Evolutionary conservation across 2,888 invertebrate genomes (phyloP).

Genomic region (Bellardia pandia): DNA sequence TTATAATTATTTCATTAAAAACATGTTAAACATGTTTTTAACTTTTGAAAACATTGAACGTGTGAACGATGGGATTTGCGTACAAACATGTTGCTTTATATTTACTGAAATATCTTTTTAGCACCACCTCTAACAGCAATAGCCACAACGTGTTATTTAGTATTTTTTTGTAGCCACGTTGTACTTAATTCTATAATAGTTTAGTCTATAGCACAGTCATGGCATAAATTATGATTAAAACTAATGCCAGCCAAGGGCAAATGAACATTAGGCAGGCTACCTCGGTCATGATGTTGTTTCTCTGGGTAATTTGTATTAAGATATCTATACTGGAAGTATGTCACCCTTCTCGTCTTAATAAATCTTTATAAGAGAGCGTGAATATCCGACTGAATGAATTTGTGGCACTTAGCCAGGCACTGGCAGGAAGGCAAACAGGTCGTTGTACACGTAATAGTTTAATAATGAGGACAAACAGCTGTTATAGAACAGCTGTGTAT

Average conservation of each 20-base stretch:
- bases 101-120: neutral
- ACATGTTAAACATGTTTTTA: too few relatives aligned
- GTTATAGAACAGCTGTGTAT: neutral
- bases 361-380: neutral
- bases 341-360: neutral
- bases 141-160: conserved; percentile 74
- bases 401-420: conserved; percentile 30
- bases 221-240: conserved; percentile 88
- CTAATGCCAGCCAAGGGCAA: conserved; percentile 88
- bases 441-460: neutral
- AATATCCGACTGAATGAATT: neutral
- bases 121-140: neutral
- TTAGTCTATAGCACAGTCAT: conserved; percentile 86
- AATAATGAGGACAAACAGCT: neutral
- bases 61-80: neutral
- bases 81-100: neutral
- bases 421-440: neutral
- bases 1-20: neutral
- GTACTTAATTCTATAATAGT: neutral
- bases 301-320: conserved; percentile 44
- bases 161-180: conserved; percentile 10
- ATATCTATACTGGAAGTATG: too few relatives aligned
- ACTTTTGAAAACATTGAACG: too few relatives aligned
- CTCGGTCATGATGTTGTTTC: conserved; percentile 80
- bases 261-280: conserved; percentile 87